Percentiles rank a stretch among this genome's conserved stretches.
Conservation (phyloP, 2,888 invertebrate species). For the Macrophya alboannulata region DNA sequence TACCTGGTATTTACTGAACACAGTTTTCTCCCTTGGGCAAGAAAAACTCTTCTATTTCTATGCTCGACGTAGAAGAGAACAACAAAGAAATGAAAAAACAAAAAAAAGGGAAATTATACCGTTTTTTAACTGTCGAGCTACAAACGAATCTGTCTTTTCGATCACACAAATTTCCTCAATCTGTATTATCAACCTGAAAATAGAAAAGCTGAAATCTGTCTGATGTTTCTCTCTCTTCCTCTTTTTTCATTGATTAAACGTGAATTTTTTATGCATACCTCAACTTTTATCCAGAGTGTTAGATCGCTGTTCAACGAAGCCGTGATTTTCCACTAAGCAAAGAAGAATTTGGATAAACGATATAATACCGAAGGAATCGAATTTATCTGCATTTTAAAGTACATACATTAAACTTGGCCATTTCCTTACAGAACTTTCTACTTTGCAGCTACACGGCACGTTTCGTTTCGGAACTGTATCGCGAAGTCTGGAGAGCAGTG, state of each 20-base stretch:
- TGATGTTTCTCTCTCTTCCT: no score
- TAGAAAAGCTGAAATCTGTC: no score
- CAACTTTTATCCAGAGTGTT: not conserved
- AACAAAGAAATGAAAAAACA: not conserved
- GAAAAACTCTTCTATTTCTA: not conserved
- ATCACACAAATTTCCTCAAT: not conserved
- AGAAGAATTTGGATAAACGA: not conserved
- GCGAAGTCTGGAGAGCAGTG: constrained; percentile 4
- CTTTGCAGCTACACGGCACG: not conserved
- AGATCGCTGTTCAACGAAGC: not conserved
- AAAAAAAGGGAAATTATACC: no score
- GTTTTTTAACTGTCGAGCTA: not conserved
- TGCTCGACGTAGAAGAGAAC: not conserved
- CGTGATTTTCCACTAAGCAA: not conserved
- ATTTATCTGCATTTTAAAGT: constrained; percentile 37
- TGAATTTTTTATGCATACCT: not conserved
- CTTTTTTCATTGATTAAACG: no score
- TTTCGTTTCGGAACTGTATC: not conserved
- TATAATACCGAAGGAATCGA: no score
- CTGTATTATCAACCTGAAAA: not conserved
- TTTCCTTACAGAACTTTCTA: constrained; percentile 46
- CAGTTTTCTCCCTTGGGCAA: not conserved
- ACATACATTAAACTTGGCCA: constrained; percentile 1
- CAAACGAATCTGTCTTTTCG: not conserved
- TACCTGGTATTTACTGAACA: constrained; percentile 42